Base-by-base conservation (phyloP, 1,140 invertebrate species). In the Hydropsyche tenuis region DNA sequence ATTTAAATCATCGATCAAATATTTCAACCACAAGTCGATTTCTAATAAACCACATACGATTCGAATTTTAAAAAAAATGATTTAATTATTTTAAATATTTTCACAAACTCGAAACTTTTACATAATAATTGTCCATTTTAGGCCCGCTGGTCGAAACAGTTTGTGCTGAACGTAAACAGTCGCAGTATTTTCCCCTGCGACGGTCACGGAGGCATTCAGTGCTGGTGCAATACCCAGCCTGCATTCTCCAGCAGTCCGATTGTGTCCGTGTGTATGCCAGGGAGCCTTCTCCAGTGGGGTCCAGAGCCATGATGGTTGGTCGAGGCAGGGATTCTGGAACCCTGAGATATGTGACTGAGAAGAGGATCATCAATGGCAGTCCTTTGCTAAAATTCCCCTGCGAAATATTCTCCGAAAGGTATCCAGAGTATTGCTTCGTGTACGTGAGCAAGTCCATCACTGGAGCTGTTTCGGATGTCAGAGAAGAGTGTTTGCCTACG, bases 401-500 rank as follows among this genome's bases (percentile, higher is more conserved):
- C 79, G 90, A 93, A n/a, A 85, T 93, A 0, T 94, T 94, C 82
- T 90, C 88, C 20, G 92, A 94, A 81, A 87, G 89, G 46, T 95
- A 89, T 79, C 89, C 93, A 37, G 93, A 94, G 78, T 94, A 94
- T 78, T 95, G 93, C 82, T 94, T 95, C 82, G 89, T 92, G 63
- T 95, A 95, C 80, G 92, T 94, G 4, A 94, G 91, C 48, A 90
- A 93, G 75, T 90, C 92, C 0, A 90, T 92, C 25, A 93, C 89
- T 0, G 92, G 92, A 0, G 92, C 93, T 0, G 92, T 94, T 65
- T 88, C 90, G 6, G 92, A 95, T 81, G 91, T 94, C 1, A 85
- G 91, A 70, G 90, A 90, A 84, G 90, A 93, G 80, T 95, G 93
- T 79, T 88, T 94, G 30, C 93, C 93, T 0, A 94, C 93, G 0